These are phyloP conservation scores for Diprion similis DNA, from an alignment of 1,140 invertebrate species.

Conservation along the genomic window DNA sequence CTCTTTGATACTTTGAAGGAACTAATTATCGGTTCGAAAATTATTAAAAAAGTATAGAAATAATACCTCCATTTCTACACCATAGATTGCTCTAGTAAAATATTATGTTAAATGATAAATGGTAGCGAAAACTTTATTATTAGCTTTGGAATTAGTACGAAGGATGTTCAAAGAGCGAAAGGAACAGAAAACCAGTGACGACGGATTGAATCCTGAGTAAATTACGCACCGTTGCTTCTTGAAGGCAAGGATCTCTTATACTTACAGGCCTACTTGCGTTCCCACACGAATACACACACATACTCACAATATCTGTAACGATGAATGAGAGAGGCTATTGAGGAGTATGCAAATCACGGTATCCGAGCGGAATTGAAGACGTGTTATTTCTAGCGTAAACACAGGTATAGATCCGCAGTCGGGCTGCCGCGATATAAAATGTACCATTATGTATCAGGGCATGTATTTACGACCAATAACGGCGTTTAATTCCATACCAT, in stretches of 20 bases:
- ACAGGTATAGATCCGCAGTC: background rate
- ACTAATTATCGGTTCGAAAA: no score
- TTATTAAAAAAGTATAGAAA: no score
- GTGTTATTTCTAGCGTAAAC: slow-evolving; percentile 7
- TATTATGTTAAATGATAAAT: no score
- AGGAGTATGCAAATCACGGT: background rate
- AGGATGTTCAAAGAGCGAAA: background rate
- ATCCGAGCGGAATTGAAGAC: background rate
- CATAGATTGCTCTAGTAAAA: no score
- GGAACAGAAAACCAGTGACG: background rate
- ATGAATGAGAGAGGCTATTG: slow-evolving; percentile 1
- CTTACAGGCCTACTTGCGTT: background rate
- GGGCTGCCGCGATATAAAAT: background rate
- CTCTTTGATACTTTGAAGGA: no score
- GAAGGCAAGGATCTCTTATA: background rate
- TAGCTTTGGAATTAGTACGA: no score
- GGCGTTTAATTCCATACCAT: slow-evolving; percentile 5
- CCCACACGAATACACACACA: background rate
- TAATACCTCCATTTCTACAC: no score
- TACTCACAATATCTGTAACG: background rate
- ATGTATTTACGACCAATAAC: slow-evolving; percentile 5
- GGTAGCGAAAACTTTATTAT: no score
- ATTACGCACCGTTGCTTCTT: slow-evolving; percentile 14
- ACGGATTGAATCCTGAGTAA: background rate
- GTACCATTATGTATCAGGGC: background rate